These are phyloP conservation scores for Alca torda DNA, from an alignment of 2,797 vertebrate species.

Conservation along the genomic window DNA sequence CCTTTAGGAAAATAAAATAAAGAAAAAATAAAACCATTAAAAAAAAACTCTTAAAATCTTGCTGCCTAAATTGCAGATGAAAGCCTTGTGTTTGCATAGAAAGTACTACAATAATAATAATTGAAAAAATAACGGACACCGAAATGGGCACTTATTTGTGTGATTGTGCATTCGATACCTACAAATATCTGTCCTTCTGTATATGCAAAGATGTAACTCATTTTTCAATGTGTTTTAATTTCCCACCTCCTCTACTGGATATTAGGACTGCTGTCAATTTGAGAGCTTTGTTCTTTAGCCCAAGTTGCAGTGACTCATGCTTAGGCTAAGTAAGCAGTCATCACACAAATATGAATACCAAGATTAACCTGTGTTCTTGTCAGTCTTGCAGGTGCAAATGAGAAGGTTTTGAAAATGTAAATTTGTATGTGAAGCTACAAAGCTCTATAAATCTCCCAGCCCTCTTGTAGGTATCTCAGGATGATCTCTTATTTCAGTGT, in stretches of 20 bases:
- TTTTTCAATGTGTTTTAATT: background rate
- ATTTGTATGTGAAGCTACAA: background rate
- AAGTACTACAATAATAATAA: background rate
- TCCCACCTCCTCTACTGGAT: background rate
- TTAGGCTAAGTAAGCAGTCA: background rate
- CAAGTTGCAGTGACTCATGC: background rate
- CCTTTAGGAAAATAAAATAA: background rate
- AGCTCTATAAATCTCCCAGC: background rate
- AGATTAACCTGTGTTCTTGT: background rate
- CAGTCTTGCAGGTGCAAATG: background rate
- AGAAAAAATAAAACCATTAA: background rate
- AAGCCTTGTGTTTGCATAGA: background rate
- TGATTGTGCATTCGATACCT: background rate
- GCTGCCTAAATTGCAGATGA: background rate
- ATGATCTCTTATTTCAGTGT: background rate
- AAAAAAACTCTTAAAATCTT: background rate
- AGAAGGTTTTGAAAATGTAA: background rate
- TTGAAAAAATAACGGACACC: background rate
- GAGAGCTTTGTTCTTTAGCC: background rate
- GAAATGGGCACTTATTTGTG: background rate
- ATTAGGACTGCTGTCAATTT: background rate
- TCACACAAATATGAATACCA: background rate
- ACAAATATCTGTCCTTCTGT: background rate
- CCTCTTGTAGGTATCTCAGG: background rate
- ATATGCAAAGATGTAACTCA: background rate